Conservation (phyloP, 2,113 vertebrate species). For the Laticauda laticaudata region DNA sequence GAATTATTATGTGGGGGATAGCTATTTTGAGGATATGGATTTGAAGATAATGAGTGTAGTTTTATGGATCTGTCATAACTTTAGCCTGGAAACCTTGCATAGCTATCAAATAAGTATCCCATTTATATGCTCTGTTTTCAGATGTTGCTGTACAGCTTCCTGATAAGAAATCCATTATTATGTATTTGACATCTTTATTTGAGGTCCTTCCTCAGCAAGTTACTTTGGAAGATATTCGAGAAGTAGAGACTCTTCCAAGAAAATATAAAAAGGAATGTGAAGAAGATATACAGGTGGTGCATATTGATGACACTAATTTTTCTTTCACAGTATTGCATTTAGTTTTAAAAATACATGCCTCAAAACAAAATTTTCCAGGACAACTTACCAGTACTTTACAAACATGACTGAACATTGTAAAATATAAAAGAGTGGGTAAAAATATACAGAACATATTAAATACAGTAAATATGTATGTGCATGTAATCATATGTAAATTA, state of each 20-base stretch:
- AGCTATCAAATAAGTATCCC: neutral
- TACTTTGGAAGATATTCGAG: slow-evolving; percentile 91
- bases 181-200: slow-evolving; percentile 97
- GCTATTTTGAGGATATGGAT: neutral
- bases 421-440: neutral
- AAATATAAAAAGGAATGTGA: slow-evolving; percentile 84
- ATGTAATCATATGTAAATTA: neutral
- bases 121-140: slow-evolving; percentile 59
- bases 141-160: slow-evolving; percentile 94
- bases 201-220: slow-evolving; percentile 95
- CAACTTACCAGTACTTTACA: neutral
- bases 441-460: neutral
- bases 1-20: neutral
- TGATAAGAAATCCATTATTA: slow-evolving; percentile 98
- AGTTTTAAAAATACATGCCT: neutral
- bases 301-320: slow-evolving; percentile 4
- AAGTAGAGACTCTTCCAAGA: slow-evolving; percentile 93
- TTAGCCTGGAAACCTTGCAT: neutral
- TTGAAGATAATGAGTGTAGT: neutral
- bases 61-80: neutral
- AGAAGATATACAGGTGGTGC: slow-evolving; percentile 71
- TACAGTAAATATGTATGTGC: neutral
- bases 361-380: neutral
- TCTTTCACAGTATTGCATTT: slow-evolving; percentile 10
- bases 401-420: neutral